Conservation (phyloP, 2,888 invertebrate genomes). For the Pinctada fucata region DNA sequence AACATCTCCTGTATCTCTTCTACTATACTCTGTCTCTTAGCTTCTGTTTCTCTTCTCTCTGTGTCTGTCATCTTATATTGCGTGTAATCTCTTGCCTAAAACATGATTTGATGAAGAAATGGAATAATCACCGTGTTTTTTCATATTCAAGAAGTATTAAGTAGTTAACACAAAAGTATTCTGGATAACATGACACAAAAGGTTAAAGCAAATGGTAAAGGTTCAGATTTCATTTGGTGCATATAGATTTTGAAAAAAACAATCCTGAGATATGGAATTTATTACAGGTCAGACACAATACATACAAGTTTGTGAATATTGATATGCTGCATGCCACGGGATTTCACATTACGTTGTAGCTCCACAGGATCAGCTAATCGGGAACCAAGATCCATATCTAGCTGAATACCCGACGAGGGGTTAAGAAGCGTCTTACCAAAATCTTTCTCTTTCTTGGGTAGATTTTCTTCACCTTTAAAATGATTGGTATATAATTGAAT, state of each 20-base stretch:
- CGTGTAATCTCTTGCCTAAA: constrained; percentile 5
- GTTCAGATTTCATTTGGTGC: too few relatives aligned
- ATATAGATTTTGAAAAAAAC: too few relatives aligned
- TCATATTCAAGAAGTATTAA: too few relatives aligned
- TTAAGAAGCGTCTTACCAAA: background rate
- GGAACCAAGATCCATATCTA: constrained; percentile 12
- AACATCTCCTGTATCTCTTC: too few relatives aligned
- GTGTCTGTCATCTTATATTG: background rate
- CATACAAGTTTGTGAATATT: constrained; percentile 20
- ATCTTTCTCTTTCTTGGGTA: background rate
- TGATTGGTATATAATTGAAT: too few relatives aligned
- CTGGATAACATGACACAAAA: too few relatives aligned
- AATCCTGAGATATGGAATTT: too few relatives aligned
- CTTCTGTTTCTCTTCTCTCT: background rate
- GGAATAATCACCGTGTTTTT: too few relatives aligned
- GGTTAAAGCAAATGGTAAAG: too few relatives aligned
- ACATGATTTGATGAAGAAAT: background rate
- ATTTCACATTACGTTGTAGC: constrained; percentile 9
- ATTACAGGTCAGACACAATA: background rate
- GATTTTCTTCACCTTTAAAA: too few relatives aligned
- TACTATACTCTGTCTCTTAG: background rate
- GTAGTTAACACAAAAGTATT: too few relatives aligned
- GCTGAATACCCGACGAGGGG: background rate
- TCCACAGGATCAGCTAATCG: constrained; percentile 11
- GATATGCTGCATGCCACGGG: constrained; percentile 4